Base-by-base conservation (phyloP, 2,797 vertebrate species). In the Botia kubotai region DNA sequence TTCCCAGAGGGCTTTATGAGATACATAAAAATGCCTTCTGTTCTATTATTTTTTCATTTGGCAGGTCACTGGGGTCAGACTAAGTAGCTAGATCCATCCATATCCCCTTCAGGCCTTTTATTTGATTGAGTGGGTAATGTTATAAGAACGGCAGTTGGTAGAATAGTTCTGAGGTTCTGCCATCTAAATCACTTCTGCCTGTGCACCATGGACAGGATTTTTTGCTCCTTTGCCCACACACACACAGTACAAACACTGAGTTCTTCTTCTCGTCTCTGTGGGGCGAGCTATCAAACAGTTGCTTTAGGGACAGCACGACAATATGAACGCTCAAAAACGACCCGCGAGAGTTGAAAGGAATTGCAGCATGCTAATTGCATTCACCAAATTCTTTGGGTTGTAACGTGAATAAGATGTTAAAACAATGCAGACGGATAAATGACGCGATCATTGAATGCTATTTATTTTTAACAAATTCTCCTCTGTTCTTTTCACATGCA, bases 41-140 rank as follows among this genome's bases (percentile, higher is more conserved):
- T 71, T 80, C 77, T 90, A 85, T 91, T 84, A 83, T 90, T 84
- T 89, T 86, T 87, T 87, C 77, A 87, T 90, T 89, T 89, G 87
- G 85, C 85, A 85, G 86, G 83, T 89, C 87, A 87, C 73, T 78
- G 86, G 86, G 86, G 83, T 89, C 87, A 87, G 72, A 80, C 84
- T 67, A 87, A 82, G 39, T n/a, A 75, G 60, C 77, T 39, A 70
- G 82, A 62, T 90, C 89, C 65, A 77, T 88, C 87, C 85, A 71
- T 83, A 84, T 89, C 80, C 79, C 67, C 79, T 85, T 83, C 63
- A 57, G 81, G 73, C 83, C 77, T 21, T 86, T 92, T 90, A 90
- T 86, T 90, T 88, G 88, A 90, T 82, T 84, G 87, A 87, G 83
- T 19, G 13, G 58, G 63, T 72, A 82, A 82, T 89, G 83, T 83